These are phyloP conservation scores for Agapornis roseicollis DNA, from an alignment of 2,113 vertebrate species.

Conservation along the genomic window DNA sequence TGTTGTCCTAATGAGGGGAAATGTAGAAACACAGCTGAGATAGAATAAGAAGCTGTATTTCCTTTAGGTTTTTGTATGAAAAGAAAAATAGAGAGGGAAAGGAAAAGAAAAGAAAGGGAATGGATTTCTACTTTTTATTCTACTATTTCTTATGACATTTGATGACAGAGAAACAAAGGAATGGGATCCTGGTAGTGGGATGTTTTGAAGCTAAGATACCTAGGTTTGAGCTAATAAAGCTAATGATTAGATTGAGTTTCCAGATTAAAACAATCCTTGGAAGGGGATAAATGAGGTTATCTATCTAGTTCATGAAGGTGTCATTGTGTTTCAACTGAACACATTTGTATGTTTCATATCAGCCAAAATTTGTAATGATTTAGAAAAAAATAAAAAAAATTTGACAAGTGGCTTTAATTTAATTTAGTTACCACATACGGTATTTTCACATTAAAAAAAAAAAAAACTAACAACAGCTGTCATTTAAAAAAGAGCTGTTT, in stretches of 20 bases:
- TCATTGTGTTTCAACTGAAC: background rate
- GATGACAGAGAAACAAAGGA: background rate
- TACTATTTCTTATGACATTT: background rate
- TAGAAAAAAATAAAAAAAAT: background rate
- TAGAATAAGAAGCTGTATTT: background rate
- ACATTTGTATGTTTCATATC: background rate
- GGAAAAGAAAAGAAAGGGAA: background rate
- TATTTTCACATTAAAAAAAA: conserved; percentile 48
- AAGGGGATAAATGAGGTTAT: background rate
- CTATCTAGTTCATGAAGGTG: background rate
- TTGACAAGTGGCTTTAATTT: conserved; percentile 27
- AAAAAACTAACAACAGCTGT: conserved; percentile 39
- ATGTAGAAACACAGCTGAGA: background rate
- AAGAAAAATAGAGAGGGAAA: background rate
- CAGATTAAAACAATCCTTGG: background rate
- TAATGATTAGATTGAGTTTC: background rate
- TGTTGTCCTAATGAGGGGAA: background rate
- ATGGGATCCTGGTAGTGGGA: background rate
- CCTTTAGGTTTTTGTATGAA: background rate
- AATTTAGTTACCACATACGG: conserved; percentile 7
- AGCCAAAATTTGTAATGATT: background rate
- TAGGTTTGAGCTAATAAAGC: background rate
- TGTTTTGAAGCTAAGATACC: background rate
- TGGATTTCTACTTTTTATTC: background rate
- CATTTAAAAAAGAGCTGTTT: conserved; percentile 19